Evolutionary conservation across 2,797 vertebrate genomes (phyloP), one percentile per base, ranked within the genome.

Genomic region (Pachyuromys duprasi): DNA sequence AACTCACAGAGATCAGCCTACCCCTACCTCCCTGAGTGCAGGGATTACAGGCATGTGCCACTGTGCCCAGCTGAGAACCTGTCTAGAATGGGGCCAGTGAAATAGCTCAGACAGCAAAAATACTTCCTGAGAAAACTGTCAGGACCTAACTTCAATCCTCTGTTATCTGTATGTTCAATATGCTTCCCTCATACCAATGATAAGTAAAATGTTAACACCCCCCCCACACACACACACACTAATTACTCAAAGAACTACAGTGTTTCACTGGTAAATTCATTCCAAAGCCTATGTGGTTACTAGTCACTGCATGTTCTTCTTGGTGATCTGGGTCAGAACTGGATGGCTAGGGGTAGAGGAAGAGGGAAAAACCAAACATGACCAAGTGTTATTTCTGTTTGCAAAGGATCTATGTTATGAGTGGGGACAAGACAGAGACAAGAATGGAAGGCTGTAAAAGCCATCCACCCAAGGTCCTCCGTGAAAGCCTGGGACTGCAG

Each of bases 401-500:
- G 45, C 39, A 33, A 60, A 80, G 62, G 72, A 55, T 79, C 83
- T 89, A 45, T 82, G 24, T 14, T 79, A 17, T 8, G 14, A 39
- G 53, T 36, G 26, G 12, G 45, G 63, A 26, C 18, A 63, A 89
- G n/a, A 65, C 8, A 36, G 79, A 55, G 8, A 11, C 20, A n/a
- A 39, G 17, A 0, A 5, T 24, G 53, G 83, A 13, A 39, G 17
- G 28, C 45, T 5, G 22, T 0, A 14, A 76, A 87, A 49, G 72
- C 24, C 0, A 0, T 6, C 53, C 22, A 17, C 63, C 72, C 1
- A 7, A 31, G 76, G 42, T 4, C 62, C 31, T 70, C 11, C 14
- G 0, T 8, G 1, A 8, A n/a, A 57, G 0, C 62, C 0, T 0
- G 42, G 89, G 33, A 7, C 1, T 20, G 22, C 63, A 55, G 49